Base-by-base conservation (phyloP, 2,113 vertebrate species). In the Phaethornis superciliosus region DNA sequence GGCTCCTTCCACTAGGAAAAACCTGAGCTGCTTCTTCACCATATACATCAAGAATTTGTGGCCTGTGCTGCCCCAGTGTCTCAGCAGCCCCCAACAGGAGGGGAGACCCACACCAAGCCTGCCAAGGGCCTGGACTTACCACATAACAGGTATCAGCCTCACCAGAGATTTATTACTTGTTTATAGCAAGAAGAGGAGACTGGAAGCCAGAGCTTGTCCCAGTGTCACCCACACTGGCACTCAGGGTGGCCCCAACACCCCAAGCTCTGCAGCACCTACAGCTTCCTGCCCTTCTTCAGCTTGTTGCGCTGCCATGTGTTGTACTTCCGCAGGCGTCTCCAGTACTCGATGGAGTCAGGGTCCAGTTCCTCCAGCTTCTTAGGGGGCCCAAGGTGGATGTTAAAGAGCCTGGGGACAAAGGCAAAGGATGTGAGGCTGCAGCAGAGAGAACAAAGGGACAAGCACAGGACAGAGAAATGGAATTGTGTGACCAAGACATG, bases 301-400 rank as follows among this genome's bases (percentile, higher is more conserved):
- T 22, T 98, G 97, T 99, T 99, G 84, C 81, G 80, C 7, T 98
- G 98, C 98, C 98, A 98, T 4, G 98, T 98, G 93, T 98, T 98
- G 59, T 98, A 98, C 89, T 99, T 99, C 17, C 98, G 98, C 85
- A 99, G 86, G 70, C 97, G 97, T 37, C 97, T 98, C 98, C 98
- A 99, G 18, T 99, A 99, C 63, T 98, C 80, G 0, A 95, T 85
- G 0, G 96, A 98, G 47, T 99, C 87, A 0, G 98, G 88, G 42
- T 99, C 98, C 83, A 99, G 81, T 56, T 99, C 99, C 10, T 97
- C 91, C 70, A 99, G 94, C 71, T 97, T 98, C 95, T 98, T 98
- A 7, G 98, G 97, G 1, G 95, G 92, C 0, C 99, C 98, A 0
- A 99, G 70, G 35, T 99, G 92, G 93, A 99, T 72, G 89, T 99